Evolutionary conservation across 2,113 vertebrate species (phyloP), one percentile per base, ranked within the genome.

Genomic region (Apaloderma vittatum): DNA sequence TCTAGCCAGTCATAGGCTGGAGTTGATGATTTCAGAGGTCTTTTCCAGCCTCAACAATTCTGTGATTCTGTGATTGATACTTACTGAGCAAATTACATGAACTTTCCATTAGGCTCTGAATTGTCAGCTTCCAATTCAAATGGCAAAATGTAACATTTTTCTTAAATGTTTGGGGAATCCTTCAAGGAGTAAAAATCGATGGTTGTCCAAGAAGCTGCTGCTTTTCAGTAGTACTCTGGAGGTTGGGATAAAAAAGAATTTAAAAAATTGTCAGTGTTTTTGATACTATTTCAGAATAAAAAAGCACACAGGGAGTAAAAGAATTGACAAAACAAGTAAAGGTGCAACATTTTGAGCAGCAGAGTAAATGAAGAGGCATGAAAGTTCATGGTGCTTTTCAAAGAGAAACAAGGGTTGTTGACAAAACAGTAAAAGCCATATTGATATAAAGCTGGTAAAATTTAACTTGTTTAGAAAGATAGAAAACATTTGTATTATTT

Each of bases 361-460:
- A 3, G 10, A 74, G 3, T 82, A 68, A 78, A 40, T 27, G 34
- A 18, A 63, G 32, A 15, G 84, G 37, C 13, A 23, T 27, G 52
- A 37, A 90, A 85, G 32, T 71, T 77, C 27, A 24, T n/a, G 3
- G 16, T 78, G 37, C 22, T 84, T 87, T 83, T 93, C 54, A 76
- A 58, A 90, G 65, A 32, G 26, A 23, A 8, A 14, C 15, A 34
- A 72, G 32, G 32, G 7, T 2, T 85, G 7, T 24, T 37, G 34
- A 43, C 15, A 57, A 75, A 92, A 54, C 4, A n/a, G 18, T 43
- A 61, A 65, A 70, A 91, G 26, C 20, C 40, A 17, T 78, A 29
- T 45, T 79, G 37, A 86, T 88, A 57, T 76, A 59, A 88, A 90
- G 34, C 57, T 78, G n/a, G 27, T 86, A 37, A 66, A 92, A 52